Conservation (phyloP, 2,113 vertebrate species). For the Carassius gibelio region DNA sequence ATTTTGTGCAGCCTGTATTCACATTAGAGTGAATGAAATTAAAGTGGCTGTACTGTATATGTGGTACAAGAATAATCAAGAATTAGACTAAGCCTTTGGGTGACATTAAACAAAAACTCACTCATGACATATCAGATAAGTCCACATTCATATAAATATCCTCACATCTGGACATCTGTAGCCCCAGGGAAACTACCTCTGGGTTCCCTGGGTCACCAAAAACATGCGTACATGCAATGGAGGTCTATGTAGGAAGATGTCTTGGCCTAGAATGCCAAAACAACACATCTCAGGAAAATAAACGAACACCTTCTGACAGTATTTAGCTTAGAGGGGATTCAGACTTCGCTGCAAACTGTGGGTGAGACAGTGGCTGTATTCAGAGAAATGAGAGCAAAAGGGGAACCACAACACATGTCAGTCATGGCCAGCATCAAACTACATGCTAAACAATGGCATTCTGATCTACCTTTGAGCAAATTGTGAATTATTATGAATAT, state of each 20-base stretch:
- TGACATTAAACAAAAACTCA: constrained; percentile 16
- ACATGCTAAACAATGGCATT: constrained; percentile 18
- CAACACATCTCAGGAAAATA: constrained; percentile 61
- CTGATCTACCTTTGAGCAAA: neutral
- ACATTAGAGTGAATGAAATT: neutral
- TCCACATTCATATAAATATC: constrained; percentile 8
- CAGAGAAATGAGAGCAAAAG: neutral
- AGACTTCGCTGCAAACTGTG: constrained; percentile 71
- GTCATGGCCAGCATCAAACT: neutral
- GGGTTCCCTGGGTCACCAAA: constrained; percentile 55
- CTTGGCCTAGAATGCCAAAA: constrained; percentile 69
- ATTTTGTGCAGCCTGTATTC: neutral
- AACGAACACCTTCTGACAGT: constrained; percentile 74
- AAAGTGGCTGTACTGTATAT: neutral
- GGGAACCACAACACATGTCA: neutral
- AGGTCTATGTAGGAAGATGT: constrained; percentile 66
- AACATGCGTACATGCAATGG: constrained; percentile 64
- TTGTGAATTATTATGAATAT: neutral
- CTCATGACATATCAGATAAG: constrained; percentile 18
- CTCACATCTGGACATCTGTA: constrained; percentile 52
- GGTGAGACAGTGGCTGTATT: constrained; percentile 44
- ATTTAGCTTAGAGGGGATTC: constrained; percentile 78
- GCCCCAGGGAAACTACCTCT: constrained; percentile 56
- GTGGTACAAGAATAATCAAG: neutral
- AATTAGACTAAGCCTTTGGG: neutral